Conservation (phyloP, 2,888 invertebrate species). For the Holacanthella duospinosa region DNA sequence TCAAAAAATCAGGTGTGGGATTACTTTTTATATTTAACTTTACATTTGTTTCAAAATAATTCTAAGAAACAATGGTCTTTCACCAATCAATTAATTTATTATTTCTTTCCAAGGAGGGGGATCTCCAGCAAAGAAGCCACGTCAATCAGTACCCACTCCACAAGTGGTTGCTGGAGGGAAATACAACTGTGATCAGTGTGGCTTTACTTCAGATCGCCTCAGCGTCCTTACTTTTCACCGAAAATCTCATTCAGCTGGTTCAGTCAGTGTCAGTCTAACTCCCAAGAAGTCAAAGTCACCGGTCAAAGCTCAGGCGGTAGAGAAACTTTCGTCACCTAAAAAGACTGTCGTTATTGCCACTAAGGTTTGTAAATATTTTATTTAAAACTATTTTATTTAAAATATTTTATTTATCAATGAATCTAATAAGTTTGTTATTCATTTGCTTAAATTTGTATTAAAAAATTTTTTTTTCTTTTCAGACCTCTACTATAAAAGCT, state of each 20-base stretch:
- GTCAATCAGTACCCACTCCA: not conserved
- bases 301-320: not conserved
- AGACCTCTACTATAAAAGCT: not conserved
- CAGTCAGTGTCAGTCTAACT: too few relatives aligned
- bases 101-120: too few relatives aligned
- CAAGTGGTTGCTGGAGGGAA: slow-evolving; percentile 1
- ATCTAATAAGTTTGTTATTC: too few relatives aligned
- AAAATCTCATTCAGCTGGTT: not conserved
- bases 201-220: slow-evolving; percentile 6
- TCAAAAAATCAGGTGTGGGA: not conserved
- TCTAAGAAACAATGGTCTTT: not conserved
- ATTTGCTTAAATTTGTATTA: not conserved
- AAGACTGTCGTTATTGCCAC: not conserved
- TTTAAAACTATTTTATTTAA: too few relatives aligned
- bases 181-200: slow-evolving; percentile 8
- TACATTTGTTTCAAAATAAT: not conserved
- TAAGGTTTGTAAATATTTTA: not conserved
- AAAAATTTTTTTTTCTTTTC: not conserved
- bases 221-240: slow-evolving; percentile 6
- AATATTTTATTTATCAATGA: too few relatives aligned
- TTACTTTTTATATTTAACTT: too few relatives aligned
- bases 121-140: not conserved
- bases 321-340: not conserved
- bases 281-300: not conserved
- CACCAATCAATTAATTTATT: not conserved